Evolutionary conservation across 2,797 vertebrate species (phyloP), one percentile per base, ranked within the genome.

Genomic region (Centroberyx gerrardi): DNA sequence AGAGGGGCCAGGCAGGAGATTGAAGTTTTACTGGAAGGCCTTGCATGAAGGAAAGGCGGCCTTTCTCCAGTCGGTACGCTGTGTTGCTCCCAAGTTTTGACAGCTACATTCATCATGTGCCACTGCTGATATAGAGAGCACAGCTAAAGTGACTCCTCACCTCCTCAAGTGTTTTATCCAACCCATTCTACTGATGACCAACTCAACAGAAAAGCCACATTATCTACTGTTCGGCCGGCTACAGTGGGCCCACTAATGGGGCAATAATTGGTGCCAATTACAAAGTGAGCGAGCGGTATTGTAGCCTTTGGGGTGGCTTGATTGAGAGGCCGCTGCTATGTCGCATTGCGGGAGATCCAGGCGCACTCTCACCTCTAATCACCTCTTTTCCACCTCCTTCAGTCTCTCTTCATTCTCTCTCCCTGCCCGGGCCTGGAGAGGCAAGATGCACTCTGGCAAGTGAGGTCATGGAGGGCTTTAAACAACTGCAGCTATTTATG

Each of bases 401-500:
- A 54, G 55, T 48, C 54, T 65, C 46, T 70, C 56, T 79, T 79
- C 78, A 74, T 72, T 77, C 78, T 66, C 66, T 38, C 33, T 54
- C 60, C 62, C 42, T 10, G 60, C 12, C 12, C 60, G 48, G 78
- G 76, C 60, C 74, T 27, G 38, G 22, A 76, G 68, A 73, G 56
- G 5, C 17, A 38, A 18, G 36, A 17, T 54, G 51, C 64, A 67
- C 18, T 5, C 74, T 48, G 87, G 81, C 74, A 69, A 83, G 80
- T 70, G 67, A 87, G 86, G 87, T 92, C 87, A 87, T 70, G 70
- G 61, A 68, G 67, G 84, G 70, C 77, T 85, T 90, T 83, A 82
- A 90, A 90, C 81, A 86, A 90, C 91, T 90, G 88, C 83, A 63
- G 82, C 86, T 82, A 80, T 91, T 91, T 88, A 93, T 90, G 89